Base-by-base conservation (phyloP, 2,113 vertebrate genomes). In the Clupea harengus region DNA sequence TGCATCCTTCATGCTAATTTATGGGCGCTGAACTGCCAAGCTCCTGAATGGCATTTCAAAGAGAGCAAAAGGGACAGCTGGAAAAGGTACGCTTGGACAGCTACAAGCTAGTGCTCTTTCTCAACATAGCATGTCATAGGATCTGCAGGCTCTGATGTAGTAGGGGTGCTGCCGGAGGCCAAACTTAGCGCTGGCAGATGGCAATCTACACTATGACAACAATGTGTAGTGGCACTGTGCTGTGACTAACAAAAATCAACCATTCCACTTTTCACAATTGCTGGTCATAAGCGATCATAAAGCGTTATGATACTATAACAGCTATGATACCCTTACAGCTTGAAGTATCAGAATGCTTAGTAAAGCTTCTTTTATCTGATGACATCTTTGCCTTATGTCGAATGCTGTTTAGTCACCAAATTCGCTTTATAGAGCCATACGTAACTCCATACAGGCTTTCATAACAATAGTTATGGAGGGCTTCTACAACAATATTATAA, bases 1-100 rank as follows among this genome's bases (percentile, higher is more conserved):
- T 17, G 72, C 11, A 78, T 32, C 72, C 2, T 78, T 32, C 72
- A 39, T 17, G 72, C 9, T 78, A 13, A 15, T 78, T 15, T 17
- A 2, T 32, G 28, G 72, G 28, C 72, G 17, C 11, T 10, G 28
- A 17, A 39, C 72, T 39, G 72, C 28, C 72, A 78, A 39, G 72
- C 72, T 78, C 72, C 25, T 78, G 28, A 32, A 32, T 78, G 28
- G 72, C 32, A 39, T 32, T 78, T 78, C 28, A 78, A 15, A 78
- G 28, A 78, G 72, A 78, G 72, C 72, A 78, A 13, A 32, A 39
- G 72, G 18, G 28, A 78, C 72, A 78, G 72, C 72, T 78, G 72
- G 72, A 17, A 78, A 32, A 39, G 11, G 72, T 78, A 78, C 32
- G 72, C 72, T 39, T 78, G 72, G 72, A 39, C 72, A 39, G 72